Base-by-base conservation (phyloP, 35 echinoderm and acorn worm genomes). In the Holothuria glaberrima region DNA sequence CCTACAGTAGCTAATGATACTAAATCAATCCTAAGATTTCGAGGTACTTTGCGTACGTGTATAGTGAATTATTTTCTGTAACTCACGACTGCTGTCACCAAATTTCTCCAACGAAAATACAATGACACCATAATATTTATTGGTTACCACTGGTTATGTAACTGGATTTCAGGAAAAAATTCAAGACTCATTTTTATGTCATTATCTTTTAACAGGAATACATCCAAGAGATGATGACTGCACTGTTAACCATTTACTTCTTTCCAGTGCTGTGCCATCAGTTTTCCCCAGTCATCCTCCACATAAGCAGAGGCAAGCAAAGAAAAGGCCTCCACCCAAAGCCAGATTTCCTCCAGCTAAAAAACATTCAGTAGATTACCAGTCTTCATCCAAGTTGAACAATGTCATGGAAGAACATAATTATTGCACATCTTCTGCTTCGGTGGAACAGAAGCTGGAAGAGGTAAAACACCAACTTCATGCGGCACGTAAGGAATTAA, bases 401-500 rank as follows among this genome's bases (percentile, higher is more conserved):
- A 68, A 62, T 84, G 22, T 84, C 12, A 22, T 21, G 30, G 80
- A 41, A 87, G 85, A 87, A 27, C 85, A 87, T 41, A 13, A n/a
- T 18, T 87, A 87, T 70, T 35, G 59, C 29, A 35, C 34, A 35
- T 58, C 87, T 34, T 32, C 75, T 63, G 19, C 25, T 26, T 82
- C 59, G 20, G 14, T 90, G 5, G 59, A 82, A 70, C 62, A 71
- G 17, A 92, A 86, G 44, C 61, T 92, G 44, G 74, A 84, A 58
- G 59, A 86, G 29, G 68, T 81, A 68, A 92, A 48, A 31, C 41
- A 85, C 29, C 58, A 92, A 75, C 81, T 92, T 31, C 65, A 92
- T 16, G 81, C 73, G n/a, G 81, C 65, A 50, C 60, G 80, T 31
- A 86, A 86, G 20, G 59, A 92, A 68, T 81, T 92, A 12, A 41